These are phyloP conservation scores for Catharus ustulatus DNA, from an alignment of 2,797 vertebrate species.

Conservation along the genomic window DNA sequence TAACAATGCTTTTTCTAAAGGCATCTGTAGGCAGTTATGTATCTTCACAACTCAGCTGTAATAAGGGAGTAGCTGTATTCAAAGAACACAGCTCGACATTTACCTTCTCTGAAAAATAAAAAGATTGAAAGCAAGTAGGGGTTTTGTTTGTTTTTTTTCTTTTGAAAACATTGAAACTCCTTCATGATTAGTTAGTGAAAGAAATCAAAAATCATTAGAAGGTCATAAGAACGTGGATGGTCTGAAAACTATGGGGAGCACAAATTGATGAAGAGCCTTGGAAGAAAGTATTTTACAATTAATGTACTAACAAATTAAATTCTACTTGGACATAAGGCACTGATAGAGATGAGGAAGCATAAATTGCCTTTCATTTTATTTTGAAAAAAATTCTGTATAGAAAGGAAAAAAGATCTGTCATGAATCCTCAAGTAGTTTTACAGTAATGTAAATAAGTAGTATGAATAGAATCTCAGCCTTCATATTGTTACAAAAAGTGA, in stretches of 20 bases:
- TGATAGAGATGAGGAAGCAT: neutral
- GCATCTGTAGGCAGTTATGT: neutral
- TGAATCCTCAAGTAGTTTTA: neutral
- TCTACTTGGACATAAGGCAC: neutral
- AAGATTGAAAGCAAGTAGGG: neutral
- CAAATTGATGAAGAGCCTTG: neutral
- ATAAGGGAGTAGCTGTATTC: neutral
- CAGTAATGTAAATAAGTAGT: neutral
- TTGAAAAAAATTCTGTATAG: neutral
- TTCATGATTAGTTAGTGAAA: neutral
- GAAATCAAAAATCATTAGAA: constrained; percentile 9
- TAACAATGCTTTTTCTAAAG: neutral
- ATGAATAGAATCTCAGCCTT: neutral
- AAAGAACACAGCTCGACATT: constrained; percentile 29
- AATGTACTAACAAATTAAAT: neutral
- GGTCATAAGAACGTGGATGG: neutral
- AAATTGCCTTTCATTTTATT: neutral
- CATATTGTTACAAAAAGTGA: neutral
- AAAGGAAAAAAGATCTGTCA: neutral
- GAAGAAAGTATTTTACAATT: neutral
- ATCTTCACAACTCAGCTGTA: neutral
- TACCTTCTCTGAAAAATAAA: neutral
- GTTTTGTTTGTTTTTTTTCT: neutral
- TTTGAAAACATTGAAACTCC: neutral
- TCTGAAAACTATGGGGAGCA: neutral